Evolutionary conservation across 1,140 invertebrate genomes (phyloP).

Genomic region (Teleopsis dalmanni): DNA sequence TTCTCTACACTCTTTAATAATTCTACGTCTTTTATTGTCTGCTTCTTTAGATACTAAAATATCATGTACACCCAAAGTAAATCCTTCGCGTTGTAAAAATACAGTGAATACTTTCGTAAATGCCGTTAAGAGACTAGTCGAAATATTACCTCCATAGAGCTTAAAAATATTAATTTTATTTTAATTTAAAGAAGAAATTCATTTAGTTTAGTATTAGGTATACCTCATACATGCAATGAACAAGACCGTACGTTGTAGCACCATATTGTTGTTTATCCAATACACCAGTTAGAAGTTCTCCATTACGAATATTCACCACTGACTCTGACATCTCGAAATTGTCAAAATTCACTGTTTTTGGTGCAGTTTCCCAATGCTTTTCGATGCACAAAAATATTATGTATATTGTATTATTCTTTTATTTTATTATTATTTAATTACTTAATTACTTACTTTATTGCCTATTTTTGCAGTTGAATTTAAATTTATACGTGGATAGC

Average conservation of each 20-base stretch:
- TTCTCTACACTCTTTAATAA: constrained; percentile 59
- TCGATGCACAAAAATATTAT: background rate
- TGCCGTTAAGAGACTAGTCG: constrained; percentile 73
- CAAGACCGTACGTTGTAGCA: constrained; percentile 84
- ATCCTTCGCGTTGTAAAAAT: constrained; percentile 84
- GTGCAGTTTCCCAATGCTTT: no score
- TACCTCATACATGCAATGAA: constrained; percentile 86
- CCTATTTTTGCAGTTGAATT: constrained; percentile 77
- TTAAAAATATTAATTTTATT: constrained; percentile 28
- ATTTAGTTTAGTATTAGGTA: background rate
- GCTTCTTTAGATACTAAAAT: constrained; percentile 74
- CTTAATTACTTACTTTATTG: constrained; percentile 51
- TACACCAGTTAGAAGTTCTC: constrained; percentile 87
- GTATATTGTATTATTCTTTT: no score
- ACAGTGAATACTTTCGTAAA: constrained; percentile 88
- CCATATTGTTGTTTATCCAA: constrained; percentile 97
- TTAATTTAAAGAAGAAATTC: constrained; percentile 1
- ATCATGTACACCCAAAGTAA: constrained; percentile 91
- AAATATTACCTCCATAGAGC: constrained; percentile 83
- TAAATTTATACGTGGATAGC: constrained; percentile 66
- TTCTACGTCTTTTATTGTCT: constrained; percentile 62
- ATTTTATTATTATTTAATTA: background rate
- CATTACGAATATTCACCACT: constrained; percentile 84
- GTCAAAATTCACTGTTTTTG: background rate
- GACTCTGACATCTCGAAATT: constrained; percentile 65